Evolutionary conservation across 2,888 invertebrate genomes (phyloP), one percentile per base, ranked within the genome.

Genomic region (Drosophila seclusa): DNA sequence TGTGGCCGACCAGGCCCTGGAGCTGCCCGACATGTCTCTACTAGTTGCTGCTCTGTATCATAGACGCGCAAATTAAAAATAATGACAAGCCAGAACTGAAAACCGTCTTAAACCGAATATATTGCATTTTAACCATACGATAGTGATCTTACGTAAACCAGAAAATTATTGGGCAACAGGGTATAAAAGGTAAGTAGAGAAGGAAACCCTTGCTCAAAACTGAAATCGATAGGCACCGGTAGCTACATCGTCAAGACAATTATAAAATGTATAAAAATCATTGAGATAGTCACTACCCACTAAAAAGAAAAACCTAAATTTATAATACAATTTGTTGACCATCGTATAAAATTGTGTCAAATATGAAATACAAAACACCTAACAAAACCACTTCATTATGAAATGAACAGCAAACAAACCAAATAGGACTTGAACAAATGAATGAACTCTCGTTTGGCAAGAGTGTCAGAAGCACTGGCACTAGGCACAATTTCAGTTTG

Each of bases 1-100:
- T 59, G 32, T 65, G 58, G 38, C 52, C 59, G 29, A 59, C 32
- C 27, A 45, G 50, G 5, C 16, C 18, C 64, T 40, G 45, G 8
- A 18, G 8, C 62, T 29, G 61, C 42, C 24, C 45, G 34, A 64
- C 55, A 54, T 29, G 60, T 53, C 50, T 32, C n/a, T 38, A 40
- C 50, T 48, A 21, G 10, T 42, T 59, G 50, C 36, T 32, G 62
- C 21, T 40, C 45, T 52, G 55, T 76, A 85, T 76, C 85, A 85
- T 82, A 71, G 87, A 84, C 76, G 78, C 61, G 75, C 76, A 82
- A 85, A 84, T 85, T 87, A 82, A 87, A 85, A 84, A 71, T 78
- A 85, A 84, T 80, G 80, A 80, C 76, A 70, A 60, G 55, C 61
- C 45, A 31, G 60, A 63, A 29, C 29, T 49, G 31, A 48, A 32